Conservation (phyloP, 1,140 invertebrate species). For the Coboldia fuscipes region DNA sequence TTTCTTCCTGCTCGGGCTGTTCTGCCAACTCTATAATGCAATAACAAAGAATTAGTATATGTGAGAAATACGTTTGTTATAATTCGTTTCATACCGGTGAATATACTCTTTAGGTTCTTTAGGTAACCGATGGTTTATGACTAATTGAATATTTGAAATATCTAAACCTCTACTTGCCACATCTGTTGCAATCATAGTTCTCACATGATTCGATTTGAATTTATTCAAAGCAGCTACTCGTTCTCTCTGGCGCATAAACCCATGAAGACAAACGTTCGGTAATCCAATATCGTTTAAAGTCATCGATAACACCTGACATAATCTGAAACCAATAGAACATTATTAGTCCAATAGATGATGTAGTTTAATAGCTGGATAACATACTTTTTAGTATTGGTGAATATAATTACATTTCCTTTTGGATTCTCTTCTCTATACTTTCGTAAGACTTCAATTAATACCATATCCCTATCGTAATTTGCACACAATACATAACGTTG, state of each 20-base stretch:
- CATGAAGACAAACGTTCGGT: slow-evolving; percentile 68
- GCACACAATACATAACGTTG: slow-evolving; percentile 83
- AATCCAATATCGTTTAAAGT: slow-evolving; percentile 69
- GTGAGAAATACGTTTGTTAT: not conserved
- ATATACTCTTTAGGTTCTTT: slow-evolving; percentile 83
- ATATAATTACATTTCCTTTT: slow-evolving; percentile 72
- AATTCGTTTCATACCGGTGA: slow-evolving; percentile 31
- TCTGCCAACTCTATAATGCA: slow-evolving; percentile 55
- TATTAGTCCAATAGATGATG: slow-evolving; percentile 1
- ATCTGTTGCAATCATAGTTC: slow-evolving; percentile 88
- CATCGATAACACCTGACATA: slow-evolving; percentile 68
- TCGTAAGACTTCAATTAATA: slow-evolving; percentile 71
- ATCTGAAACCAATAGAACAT: slow-evolving; percentile 26
- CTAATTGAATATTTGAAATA: slow-evolving; percentile 72
- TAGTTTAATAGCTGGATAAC: slow-evolving; percentile 9
- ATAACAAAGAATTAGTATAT: not conserved
- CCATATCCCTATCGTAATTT: slow-evolving; percentile 78
- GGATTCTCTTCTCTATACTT: slow-evolving; percentile 48
- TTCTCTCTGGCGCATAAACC: slow-evolving; percentile 64
- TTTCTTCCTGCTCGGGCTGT: slow-evolving; percentile 79
- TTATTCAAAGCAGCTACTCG: slow-evolving; percentile 53
- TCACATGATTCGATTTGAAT: slow-evolving; percentile 68
- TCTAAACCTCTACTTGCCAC: slow-evolving; percentile 85
- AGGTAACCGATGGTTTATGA: slow-evolving; percentile 88
- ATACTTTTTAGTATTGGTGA: slow-evolving; percentile 87